A percentile compares a stretch with the other conserved stretches of the same genome.
Conservation (phyloP, 2,888 invertebrate species). For the Campoplex capitator region DNA sequence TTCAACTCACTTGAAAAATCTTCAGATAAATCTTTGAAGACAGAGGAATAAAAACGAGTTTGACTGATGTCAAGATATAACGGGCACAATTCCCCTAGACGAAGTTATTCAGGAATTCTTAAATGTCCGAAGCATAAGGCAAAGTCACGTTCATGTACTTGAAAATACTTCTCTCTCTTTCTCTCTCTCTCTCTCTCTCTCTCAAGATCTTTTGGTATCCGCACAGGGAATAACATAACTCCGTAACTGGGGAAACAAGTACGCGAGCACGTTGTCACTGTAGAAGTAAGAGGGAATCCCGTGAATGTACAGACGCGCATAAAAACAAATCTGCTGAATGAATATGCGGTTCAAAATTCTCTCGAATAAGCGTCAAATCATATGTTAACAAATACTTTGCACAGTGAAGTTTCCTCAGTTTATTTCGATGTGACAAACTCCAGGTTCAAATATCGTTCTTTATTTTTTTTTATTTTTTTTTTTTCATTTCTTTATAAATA, state of each 20-base stretch:
- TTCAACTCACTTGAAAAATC: background rate
- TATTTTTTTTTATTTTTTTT: too few relatives aligned
- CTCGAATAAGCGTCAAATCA: background rate
- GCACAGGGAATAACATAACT: constrained; percentile 43
- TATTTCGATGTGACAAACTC: background rate
- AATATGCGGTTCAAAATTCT: constrained; percentile 17
- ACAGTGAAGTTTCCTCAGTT: background rate
- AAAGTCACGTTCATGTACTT: background rate
- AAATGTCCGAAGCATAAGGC: constrained; percentile 13
- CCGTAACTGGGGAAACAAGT: constrained; percentile 30
- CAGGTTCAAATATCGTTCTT: background rate
- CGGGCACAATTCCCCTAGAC: constrained; percentile 50
- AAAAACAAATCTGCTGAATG: constrained; percentile 42
- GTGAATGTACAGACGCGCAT: constrained; percentile 47
- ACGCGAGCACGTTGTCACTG: constrained; percentile 18
- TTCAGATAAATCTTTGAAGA: background rate
- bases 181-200: background rate
- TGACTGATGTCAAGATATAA: constrained; percentile 44
- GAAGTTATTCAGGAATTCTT: constrained; percentile 53
- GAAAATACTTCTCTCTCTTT: constrained; percentile 14
- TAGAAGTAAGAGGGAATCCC: constrained; percentile 49
- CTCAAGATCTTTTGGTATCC: constrained; percentile 14
- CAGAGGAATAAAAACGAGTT: constrained; percentile 29
- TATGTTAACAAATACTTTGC: background rate
- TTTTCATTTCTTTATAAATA: background rate